Percentiles rank a stretch among this genome's conserved stretches.
Conservation (phyloP, 2,113 vertebrate genomes). For the Nymphicus hollandicus region DNA sequence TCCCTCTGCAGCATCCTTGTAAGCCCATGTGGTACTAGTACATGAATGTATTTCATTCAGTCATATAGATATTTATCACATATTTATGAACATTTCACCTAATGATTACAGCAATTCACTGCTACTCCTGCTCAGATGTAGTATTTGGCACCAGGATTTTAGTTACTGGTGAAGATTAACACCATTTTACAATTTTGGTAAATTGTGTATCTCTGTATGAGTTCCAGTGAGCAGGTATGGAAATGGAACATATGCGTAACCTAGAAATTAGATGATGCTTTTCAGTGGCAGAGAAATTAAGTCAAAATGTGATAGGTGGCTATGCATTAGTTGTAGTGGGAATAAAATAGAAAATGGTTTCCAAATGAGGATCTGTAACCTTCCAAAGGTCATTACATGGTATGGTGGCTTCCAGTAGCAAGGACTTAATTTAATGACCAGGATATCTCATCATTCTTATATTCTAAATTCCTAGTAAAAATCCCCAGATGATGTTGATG, state of each 20-base stretch:
- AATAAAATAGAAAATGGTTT: background rate
- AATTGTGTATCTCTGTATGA: background rate
- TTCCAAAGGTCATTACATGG: background rate
- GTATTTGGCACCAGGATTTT: background rate
- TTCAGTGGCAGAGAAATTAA: background rate
- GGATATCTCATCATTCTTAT: background rate
- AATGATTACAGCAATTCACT: background rate
- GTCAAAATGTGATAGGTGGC: background rate
- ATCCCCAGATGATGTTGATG: background rate
- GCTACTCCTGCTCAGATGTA: background rate
- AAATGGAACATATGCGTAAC: rapidly evolving
- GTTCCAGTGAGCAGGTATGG: background rate
- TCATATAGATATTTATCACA: background rate
- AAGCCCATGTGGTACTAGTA: background rate
- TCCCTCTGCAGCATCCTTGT: background rate
- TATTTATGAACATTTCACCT: background rate
- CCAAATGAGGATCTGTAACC: background rate
- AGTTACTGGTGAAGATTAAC: background rate
- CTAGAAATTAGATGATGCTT: background rate
- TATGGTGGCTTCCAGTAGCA: background rate
- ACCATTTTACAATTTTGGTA: background rate
- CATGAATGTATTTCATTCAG: background rate
- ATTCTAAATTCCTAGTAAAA: background rate
- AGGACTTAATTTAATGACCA: background rate
- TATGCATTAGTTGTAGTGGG: background rate